Base-by-base conservation (phyloP, 2,888 invertebrate species). In the Eubasilissa splendida region DNA sequence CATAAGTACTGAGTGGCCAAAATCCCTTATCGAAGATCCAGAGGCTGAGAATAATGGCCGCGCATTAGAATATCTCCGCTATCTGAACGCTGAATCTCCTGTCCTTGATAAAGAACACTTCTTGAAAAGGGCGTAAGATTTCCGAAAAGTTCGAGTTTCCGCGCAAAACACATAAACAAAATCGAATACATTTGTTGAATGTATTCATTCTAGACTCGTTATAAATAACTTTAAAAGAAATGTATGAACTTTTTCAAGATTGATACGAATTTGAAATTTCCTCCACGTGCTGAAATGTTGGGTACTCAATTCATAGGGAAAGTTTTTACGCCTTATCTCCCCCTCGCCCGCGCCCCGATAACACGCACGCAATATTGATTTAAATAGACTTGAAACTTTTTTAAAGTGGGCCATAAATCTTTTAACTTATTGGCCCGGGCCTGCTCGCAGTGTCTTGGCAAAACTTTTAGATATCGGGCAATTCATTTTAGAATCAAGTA, bases 361-460 rank as follows among this genome's bases (percentile, higher is more conserved):
- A 14, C 58, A 50, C 53, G 42, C 75, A 75, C 75, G 76, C 80
- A 68, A 80, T 80, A 76, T 76, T 80, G 76, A 80, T 80, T 80
- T 80, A 76, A 80, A 80, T 80, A 68, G 12, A 68, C 66, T 22
- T 42, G 74, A 50, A 76, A 80, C 71, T 80, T 76, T 76, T 59
- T 68, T 73, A 58, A 70, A 56, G 56, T 31, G 71, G 56, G 71
- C 58, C 56, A 73, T 73, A 73, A 73, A 73, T 73, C 71, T 73
- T 58, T 56, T 33, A 54, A 54, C 8, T 73, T 73, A 73, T 56
- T 56, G n/a, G 58, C 31, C 71, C 58, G 56, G 42, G 42, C 42
- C 71, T 73, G 33, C 12, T 9, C 22, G 50, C 66, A 8, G 65
- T n/a, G 58, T 65, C 52, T 53, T 70, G 53, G 12, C 53, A 12